Conservation (phyloP, 2,113 vertebrate species). For the Entelurus aequoreus region DNA sequence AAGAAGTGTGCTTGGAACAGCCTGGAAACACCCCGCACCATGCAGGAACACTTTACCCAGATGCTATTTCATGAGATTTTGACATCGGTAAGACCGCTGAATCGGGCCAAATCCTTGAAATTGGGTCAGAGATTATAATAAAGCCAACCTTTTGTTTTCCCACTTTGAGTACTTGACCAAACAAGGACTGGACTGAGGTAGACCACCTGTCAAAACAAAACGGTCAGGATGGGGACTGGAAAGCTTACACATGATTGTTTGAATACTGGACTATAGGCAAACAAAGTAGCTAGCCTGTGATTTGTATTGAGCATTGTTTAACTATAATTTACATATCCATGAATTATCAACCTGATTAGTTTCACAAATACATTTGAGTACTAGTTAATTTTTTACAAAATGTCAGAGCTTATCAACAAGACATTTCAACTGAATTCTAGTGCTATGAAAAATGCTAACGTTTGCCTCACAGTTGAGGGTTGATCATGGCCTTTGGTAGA, state of each 20-base stretch:
- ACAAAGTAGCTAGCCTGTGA: no score
- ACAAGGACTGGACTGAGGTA: slow-evolving; percentile 11
- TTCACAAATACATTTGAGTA: no score
- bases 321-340: no score
- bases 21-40: background rate
- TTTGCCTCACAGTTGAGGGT: no score
- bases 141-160: slow-evolving; percentile 11
- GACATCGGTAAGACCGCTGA: slow-evolving; percentile 19
- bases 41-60: slow-evolving; percentile 11
- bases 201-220: slow-evolving; percentile 37
- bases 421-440: no score
- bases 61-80: slow-evolving; percentile 22
- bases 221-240: background rate
- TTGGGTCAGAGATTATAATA: slow-evolving; percentile 52
- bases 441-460: no score
- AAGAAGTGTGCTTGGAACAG: background rate
- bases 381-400: no score
- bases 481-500: no score
- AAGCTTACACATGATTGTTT: background rate
- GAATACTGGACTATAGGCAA: no score
- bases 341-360: no score
- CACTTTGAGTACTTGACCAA: background rate
- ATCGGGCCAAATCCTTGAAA: slow-evolving; percentile 34
- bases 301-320: no score
- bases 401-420: no score